These are phyloP conservation scores for Ochropacha duplaris DNA, from an alignment of 2,888 invertebrate genomes.

Conservation along the genomic window DNA sequence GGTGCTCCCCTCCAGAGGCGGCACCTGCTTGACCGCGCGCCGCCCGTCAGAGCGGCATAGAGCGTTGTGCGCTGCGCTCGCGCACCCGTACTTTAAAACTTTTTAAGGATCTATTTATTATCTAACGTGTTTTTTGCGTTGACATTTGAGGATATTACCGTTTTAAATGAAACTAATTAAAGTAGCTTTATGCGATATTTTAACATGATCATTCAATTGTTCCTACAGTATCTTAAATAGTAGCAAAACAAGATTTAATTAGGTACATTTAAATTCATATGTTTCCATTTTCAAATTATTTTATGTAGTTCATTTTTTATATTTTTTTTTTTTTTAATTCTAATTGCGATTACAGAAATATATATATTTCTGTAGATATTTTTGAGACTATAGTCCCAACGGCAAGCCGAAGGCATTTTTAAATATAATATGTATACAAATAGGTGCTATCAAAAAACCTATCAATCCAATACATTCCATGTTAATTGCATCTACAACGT, in stretches of 20 bases:
- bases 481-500: not conserved
- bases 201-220: not conserved
- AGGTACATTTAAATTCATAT: too few species aligned
- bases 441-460: too few species aligned
- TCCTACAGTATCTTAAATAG: too few species aligned
- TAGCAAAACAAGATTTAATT: too few species aligned
- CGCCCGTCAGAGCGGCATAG: conserved; percentile 73
- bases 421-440: too few species aligned
- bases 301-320: too few species aligned
- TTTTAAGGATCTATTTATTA: conserved; percentile 35
- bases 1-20: conserved; percentile 82
- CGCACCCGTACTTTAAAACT: conserved; percentile 68
- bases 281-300: too few species aligned
- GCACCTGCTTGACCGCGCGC: conserved; percentile 75
- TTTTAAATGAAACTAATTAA: not conserved
- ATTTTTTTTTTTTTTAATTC: too few species aligned
- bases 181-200: not conserved
- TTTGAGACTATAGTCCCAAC: too few species aligned
- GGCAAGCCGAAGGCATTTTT: too few species aligned
- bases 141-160: conserved; percentile 19
- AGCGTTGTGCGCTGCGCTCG: conserved; percentile 56
- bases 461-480: not conserved
- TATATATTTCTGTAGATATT: too few species aligned
- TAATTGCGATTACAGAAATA: too few species aligned
- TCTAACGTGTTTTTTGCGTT: conserved; percentile 26